Percentiles rank a stretch among this genome's conserved stretches.
Evolutionary conservation across 2,888 invertebrate genomes (phyloP).

Genomic region (Drosophila dives): DNA sequence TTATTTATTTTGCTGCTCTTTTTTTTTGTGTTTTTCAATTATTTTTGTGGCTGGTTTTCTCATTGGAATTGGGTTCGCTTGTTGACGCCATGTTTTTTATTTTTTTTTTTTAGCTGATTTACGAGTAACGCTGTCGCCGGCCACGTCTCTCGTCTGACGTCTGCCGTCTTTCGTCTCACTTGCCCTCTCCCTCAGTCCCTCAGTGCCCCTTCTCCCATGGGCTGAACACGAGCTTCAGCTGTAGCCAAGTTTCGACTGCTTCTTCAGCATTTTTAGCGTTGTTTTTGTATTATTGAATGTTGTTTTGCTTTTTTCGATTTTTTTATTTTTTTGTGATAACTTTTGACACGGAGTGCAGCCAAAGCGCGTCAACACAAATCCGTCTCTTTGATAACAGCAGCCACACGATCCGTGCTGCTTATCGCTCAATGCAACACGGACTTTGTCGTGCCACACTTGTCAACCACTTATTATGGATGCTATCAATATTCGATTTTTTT

Average conservation of each 20-base stretch:
- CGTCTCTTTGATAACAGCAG: constrained; percentile 48
- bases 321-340: constrained; percentile 48
- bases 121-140: constrained; percentile 36
- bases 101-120: constrained; percentile 61
- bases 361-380: constrained; percentile 21
- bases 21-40: constrained; percentile 70
- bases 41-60: constrained; percentile 71
- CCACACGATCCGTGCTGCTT: constrained; percentile 51
- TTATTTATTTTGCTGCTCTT: constrained; percentile 53
- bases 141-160: neutral
- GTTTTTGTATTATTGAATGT: constrained; percentile 30
- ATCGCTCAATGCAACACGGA: constrained; percentile 45
- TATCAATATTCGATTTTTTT: neutral
- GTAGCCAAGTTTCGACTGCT: constrained; percentile 34
- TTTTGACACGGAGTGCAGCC: constrained; percentile 57
- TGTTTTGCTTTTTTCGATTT: constrained; percentile 24
- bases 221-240: constrained; percentile 40
- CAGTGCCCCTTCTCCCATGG: neutral
- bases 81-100: constrained; percentile 79
- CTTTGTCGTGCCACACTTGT: constrained; percentile 44
- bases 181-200: no score
- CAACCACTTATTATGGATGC: neutral
- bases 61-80: constrained; percentile 74
- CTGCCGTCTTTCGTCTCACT: no score
- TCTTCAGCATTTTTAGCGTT: constrained; percentile 30